These are phyloP conservation scores for Antheraea assamensis DNA, from an alignment of 2,888 invertebrate species.

Conservation along the genomic window DNA sequence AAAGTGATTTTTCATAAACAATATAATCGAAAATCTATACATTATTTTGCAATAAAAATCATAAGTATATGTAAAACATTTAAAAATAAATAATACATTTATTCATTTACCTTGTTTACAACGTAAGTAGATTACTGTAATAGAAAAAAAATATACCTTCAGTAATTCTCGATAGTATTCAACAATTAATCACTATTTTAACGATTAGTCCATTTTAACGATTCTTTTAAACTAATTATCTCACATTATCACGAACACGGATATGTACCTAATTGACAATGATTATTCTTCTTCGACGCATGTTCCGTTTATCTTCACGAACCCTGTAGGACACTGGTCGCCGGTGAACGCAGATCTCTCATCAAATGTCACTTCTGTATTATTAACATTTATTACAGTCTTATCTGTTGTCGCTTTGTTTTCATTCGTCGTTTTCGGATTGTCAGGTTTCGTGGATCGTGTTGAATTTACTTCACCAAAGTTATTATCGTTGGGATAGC, in stretches of 20 bases:
- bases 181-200: background rate
- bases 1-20: no score
- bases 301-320: constrained; percentile 50
- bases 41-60: background rate
- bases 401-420: constrained; percentile 26
- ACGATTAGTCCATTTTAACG: background rate
- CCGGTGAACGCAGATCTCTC: constrained; percentile 56
- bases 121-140: background rate
- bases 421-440: background rate
- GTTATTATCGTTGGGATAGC: no score
- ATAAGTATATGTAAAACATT: background rate
- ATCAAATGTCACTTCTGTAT: constrained; percentile 40
- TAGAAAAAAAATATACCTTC: background rate
- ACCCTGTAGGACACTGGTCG: constrained; percentile 56
- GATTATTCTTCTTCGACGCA: constrained; percentile 48
- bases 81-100: background rate
- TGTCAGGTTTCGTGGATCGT: constrained; percentile 4
- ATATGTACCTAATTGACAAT: background rate
- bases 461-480: background rate
- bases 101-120: background rate
- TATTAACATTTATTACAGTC: constrained; percentile 26
- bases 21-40: background rate
- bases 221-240: background rate
- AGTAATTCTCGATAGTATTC: background rate
- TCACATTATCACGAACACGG: background rate